Evolutionary conservation across 2,888 invertebrate species (phyloP).

Genomic region (Melangyna quadrimaculata): DNA sequence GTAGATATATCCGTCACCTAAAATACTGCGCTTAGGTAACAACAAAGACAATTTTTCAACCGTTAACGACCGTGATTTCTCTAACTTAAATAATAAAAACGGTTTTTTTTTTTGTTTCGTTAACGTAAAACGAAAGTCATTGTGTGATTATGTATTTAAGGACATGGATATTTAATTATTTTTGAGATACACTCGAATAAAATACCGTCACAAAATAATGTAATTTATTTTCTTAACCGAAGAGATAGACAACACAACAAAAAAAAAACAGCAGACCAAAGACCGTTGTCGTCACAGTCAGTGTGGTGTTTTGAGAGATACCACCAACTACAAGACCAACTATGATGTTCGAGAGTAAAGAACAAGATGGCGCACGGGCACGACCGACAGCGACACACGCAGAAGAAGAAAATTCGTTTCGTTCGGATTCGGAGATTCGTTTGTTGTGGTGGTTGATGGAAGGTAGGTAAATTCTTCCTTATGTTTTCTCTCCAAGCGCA

Average conservation of each 20-base stretch:
- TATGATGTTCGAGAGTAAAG: slow-evolving; percentile 61
- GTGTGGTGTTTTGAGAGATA: slow-evolving; percentile 43
- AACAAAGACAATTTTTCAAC: slow-evolving; percentile 17
- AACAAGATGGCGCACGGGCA: slow-evolving; percentile 68
- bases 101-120: not conserved
- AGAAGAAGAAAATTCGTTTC: slow-evolving; percentile 57
- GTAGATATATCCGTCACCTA: not conserved
- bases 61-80: slow-evolving; percentile 7
- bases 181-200: not conserved
- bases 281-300: slow-evolving; percentile 27
- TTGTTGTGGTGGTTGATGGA: not conserved
- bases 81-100: not conserved
- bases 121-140: not conserved
- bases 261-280: slow-evolving; percentile 31
- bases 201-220: slow-evolving; percentile 16
- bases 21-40: slow-evolving; percentile 11
- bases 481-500: not conserved
- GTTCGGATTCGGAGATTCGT: not conserved
- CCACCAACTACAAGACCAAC: slow-evolving; percentile 5
- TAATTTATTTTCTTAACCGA: slow-evolving; percentile 43
- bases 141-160: not conserved
- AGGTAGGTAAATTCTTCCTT: not conserved
- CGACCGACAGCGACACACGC: no score
- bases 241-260: slow-evolving; percentile 8
- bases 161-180: not conserved